phyloP scores from a whole-genome alignment of 1,140 invertebrate species.

The Drosophila watanabei region DNA sequence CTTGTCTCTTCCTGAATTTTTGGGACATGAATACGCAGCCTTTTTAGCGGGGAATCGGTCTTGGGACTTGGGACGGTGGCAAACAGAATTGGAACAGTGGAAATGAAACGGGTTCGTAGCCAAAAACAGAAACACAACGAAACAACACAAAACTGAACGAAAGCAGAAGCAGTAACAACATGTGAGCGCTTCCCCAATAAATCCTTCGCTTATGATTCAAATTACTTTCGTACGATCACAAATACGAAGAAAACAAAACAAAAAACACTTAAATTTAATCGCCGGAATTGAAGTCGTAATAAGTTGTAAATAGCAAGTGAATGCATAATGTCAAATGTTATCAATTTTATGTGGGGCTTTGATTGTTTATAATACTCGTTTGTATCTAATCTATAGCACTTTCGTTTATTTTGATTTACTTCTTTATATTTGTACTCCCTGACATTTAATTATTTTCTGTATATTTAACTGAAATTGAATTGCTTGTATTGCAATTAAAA shows the following conservation, averaged over 20 bases:
- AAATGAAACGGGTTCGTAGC: slow-evolving; percentile 24
- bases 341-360: background rate
- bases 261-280: background rate
- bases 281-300: background rate
- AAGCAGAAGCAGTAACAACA: slow-evolving; percentile 26
- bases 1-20: background rate
- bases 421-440: background rate
- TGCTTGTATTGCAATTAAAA: background rate
- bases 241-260: background rate
- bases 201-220: background rate
- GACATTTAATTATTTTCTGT: background rate
- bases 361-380: background rate
- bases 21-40: slow-evolving; percentile 2
- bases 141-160: slow-evolving; percentile 22
- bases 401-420: background rate
- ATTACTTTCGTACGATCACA: background rate
- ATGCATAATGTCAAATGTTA: background rate
- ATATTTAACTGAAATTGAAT: too few species aligned
- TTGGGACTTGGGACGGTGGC: background rate
- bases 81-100: background rate
- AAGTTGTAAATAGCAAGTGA: background rate
- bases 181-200: slow-evolving; percentile 4
- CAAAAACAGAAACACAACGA: slow-evolving; percentile 15
- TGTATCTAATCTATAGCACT: background rate
- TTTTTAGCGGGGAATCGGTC: background rate